Base-by-base conservation (phyloP, 2,113 vertebrate species). In the Mus spicilegus region DNA sequence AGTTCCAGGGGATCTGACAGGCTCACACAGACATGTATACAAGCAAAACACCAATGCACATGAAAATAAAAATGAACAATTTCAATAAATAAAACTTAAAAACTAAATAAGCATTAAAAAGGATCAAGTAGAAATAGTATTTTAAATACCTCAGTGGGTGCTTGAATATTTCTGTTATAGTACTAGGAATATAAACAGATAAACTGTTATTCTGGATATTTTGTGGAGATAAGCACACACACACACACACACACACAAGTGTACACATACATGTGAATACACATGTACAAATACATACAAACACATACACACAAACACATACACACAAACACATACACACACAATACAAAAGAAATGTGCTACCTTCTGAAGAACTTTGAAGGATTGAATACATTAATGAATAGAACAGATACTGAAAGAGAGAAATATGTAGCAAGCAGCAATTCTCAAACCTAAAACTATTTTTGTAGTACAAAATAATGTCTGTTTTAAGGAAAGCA, bases 401-500 rank as follows among this genome's bases (percentile, higher is more conserved):
- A 28, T 46, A 87, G 16, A 49, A 51, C 7, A 17, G 77, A 77
- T 87, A 95, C 72, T n/a, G 65, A 94, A 70, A 95, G 36, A 89
- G 14, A 3, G 13, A 54, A 76, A 28, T 82, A 56, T 63, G 5
- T 36, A 76, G 65, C 51, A 67, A 72, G 76, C 4, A 75, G 33
- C 46, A 58, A 63, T 87, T 91, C 4, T 94, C 76, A 87, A 87
- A 90, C 19, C 30, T 91, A 24, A 95, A 90, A 80, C 7, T 67
- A 17, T 84, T 77, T 78, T 17, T 28, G n/a, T 36, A 87, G 42
- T 51, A 61, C 7, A 86, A 93, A 97, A 69, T 75, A 78, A 56
- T 46, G 67, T 61, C 90, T 87, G 2, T 76, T 91, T 95, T 94
- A 72, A 90, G 24, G 85, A 86, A 88, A 96, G 54, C 42, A 73